phyloP scores from a whole-genome alignment of 2,888 invertebrate species.

The Corbicula japonica region DNA sequence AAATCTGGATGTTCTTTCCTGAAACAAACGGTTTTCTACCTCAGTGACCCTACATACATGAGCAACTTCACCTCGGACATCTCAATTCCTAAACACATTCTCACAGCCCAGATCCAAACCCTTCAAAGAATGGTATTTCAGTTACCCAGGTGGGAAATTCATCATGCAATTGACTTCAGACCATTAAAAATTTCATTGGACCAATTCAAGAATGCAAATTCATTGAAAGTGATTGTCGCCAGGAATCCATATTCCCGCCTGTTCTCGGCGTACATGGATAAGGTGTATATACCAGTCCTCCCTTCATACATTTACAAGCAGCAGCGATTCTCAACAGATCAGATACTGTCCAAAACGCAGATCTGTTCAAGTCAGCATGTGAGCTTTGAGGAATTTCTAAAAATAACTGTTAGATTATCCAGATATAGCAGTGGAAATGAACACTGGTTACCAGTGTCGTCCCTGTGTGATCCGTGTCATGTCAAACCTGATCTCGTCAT shows the following conservation, averaged over 20 bases:
- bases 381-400: constrained; percentile 40
- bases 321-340: background rate
- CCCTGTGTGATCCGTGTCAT: constrained; percentile 11
- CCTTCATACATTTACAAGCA: background rate
- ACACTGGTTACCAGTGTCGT: constrained; percentile 37
- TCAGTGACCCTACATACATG: constrained; percentile 20
- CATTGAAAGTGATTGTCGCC: constrained; percentile 23
- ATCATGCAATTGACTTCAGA: constrained; percentile 12
- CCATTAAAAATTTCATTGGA: background rate
- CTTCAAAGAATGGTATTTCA: constrained; percentile 3
- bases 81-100: no score
- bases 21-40: constrained; percentile 23
- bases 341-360: no score
- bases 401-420: constrained; percentile 7
- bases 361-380: constrained; percentile 11
- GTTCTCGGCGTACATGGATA: constrained; percentile 49
- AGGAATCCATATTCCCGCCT: constrained; percentile 41
- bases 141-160: constrained; percentile 41
- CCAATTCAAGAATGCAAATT: background rate
- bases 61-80: no score
- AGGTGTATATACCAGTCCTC: constrained; percentile 33
- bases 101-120: no score
- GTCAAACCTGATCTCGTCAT: constrained; percentile 25
- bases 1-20: constrained; percentile 36
- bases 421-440: background rate